Evolutionary conservation across 1,140 invertebrate genomes (phyloP).

Genomic region (Orussus abietinus): DNA sequence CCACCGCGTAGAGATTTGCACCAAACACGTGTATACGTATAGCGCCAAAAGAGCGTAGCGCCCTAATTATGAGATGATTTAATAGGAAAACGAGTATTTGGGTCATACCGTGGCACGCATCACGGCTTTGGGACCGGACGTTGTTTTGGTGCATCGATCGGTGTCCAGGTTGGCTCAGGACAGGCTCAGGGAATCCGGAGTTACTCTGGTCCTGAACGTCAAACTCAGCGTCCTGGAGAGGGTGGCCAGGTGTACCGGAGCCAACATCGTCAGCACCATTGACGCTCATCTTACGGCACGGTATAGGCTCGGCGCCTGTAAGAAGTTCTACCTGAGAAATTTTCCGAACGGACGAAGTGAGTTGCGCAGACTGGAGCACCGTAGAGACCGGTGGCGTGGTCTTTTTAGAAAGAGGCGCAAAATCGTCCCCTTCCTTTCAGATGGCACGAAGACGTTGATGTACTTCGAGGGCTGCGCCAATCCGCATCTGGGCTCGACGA

Average conservation of each 20-base stretch:
- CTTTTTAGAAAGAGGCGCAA: too few relatives aligned
- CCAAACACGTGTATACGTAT: too few relatives aligned
- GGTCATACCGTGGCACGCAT: constrained; percentile 87
- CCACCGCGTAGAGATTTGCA: too few relatives aligned
- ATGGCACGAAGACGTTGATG: constrained; percentile 80
- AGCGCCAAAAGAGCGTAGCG: too few relatives aligned
- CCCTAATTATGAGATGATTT: too few relatives aligned
- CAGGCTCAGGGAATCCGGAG: constrained; percentile 70
- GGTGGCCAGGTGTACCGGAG: constrained; percentile 77
- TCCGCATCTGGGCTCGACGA: constrained; percentile 82
- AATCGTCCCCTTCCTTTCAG: too few relatives aligned
- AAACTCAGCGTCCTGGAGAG: constrained; percentile 81
- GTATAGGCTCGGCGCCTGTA: constrained; percentile 82
- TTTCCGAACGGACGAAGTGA: constrained; percentile 58
- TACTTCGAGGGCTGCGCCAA: constrained; percentile 87
- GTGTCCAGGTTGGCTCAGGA: constrained; percentile 89
- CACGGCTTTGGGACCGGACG: constrained; percentile 74
- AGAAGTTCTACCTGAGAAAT: constrained; percentile 78
- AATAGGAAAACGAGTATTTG: constrained; percentile 84
- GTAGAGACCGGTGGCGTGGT: too few relatives aligned
- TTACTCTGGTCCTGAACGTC: constrained; percentile 86
- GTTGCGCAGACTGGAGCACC: constrained; percentile 1
- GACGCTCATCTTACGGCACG: constrained; percentile 80
- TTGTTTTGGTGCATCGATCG: constrained; percentile 86
- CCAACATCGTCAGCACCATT: constrained; percentile 84